phyloP scores from a whole-genome alignment of 2,113 vertebrate genomes.

The Tachysurus fulvidraco region DNA sequence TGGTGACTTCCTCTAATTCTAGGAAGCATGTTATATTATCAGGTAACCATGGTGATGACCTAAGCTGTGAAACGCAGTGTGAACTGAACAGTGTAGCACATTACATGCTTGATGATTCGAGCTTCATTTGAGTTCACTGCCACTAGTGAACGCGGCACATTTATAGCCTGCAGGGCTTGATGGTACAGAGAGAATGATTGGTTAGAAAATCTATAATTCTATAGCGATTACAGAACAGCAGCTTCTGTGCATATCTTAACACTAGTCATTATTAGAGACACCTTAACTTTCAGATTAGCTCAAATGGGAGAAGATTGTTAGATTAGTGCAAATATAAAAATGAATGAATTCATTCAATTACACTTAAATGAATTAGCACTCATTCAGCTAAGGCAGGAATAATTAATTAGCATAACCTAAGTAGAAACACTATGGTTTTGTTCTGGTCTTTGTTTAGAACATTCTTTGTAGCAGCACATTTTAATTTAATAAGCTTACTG shows the following conservation, averaged over 20 bases:
- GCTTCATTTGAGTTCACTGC: conserved; percentile 32
- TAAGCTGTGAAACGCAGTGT: conserved; percentile 22
- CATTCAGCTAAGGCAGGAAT: not conserved
- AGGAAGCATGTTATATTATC: conserved; percentile 39
- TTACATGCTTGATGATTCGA: conserved; percentile 51
- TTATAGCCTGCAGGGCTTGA: conserved; percentile 25
- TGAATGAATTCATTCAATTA: no score
- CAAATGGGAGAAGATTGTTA: conserved; percentile 34
- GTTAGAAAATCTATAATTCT: conserved; percentile 3
- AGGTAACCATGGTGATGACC: conserved; percentile 60
- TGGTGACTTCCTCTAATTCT: conserved; percentile 42
- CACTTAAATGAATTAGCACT: not conserved
- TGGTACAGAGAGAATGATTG: not conserved
- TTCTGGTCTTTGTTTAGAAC: not conserved
- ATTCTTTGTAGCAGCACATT: not conserved
- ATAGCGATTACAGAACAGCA: not conserved
- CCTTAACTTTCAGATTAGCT: conserved; percentile 13
- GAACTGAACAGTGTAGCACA: conserved; percentile 46
- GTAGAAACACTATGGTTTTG: not conserved
- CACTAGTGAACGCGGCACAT: conserved; percentile 17
- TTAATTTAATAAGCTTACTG: not conserved
- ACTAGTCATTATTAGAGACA: not conserved
- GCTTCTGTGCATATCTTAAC: not conserved
- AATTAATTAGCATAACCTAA: conserved; percentile 15
- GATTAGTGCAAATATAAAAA: conserved; percentile 28